A percentile compares a stretch with the other conserved stretches of the same genome.
Conservation (phyloP, 30 jellyfish, hydroid and myxozoan genomes). For the Hydractinia symbiolongicarpus region DNA sequence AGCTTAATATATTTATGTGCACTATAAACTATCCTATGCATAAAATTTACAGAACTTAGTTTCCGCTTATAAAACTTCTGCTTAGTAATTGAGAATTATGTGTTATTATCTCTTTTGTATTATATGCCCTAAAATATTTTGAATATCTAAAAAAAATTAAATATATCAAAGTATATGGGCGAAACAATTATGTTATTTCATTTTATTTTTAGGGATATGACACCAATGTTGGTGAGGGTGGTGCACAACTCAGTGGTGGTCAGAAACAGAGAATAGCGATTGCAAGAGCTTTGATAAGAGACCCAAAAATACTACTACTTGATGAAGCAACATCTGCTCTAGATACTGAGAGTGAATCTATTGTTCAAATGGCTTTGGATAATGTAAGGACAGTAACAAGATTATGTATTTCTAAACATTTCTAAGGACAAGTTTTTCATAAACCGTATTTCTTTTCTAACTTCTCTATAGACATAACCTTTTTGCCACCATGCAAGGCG, state of each 20-base stretch:
- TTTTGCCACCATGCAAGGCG: too few species aligned
- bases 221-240: constrained; percentile 76
- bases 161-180: background rate
- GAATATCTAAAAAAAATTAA: background rate
- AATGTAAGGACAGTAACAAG: constrained; percentile 29
- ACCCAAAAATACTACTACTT: constrained; percentile 51
- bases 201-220: constrained; percentile 22
- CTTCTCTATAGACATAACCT: too few species aligned
- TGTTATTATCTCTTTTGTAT: too few species aligned
- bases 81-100: too few species aligned
- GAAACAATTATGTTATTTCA: background rate
- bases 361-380: constrained; percentile 69
- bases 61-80: background rate
- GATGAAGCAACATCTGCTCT: constrained; percentile 84
- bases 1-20: too few species aligned
- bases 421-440: too few species aligned
- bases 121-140: background rate
- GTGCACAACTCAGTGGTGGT: constrained; percentile 83
- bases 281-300: constrained; percentile 65
- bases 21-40: too few species aligned
- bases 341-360: constrained; percentile 75
- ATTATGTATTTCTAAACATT: too few species aligned
- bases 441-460: too few species aligned
- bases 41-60: background rate
- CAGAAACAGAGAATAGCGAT: constrained; percentile 77